Evolutionary conservation across 23 tunicate species (phyloP).

Genomic region (Oikopleura vanhoeffeni): DNA sequence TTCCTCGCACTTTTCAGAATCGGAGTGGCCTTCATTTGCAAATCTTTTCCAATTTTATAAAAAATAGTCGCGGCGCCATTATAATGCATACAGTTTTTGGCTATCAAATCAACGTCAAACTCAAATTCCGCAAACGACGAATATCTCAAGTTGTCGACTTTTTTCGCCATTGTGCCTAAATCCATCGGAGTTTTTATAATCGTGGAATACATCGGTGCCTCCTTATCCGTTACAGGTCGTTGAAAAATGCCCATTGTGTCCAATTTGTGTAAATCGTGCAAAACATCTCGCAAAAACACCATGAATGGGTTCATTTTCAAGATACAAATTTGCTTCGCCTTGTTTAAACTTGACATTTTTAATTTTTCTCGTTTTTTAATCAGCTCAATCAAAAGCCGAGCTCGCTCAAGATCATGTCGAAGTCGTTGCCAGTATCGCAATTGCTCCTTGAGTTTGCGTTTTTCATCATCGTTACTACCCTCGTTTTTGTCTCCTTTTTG

Average conservation of each 20-base stretch:
- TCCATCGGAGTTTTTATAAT: neutral
- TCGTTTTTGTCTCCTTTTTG: slow-evolving; percentile 34
- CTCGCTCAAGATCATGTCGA: slow-evolving; percentile 77
- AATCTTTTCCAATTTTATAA: slow-evolving; percentile 32
- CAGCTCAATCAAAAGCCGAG: slow-evolving; percentile 24
- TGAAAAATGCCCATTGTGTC: neutral
- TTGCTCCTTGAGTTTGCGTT: slow-evolving; percentile 30
- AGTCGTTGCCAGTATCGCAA: slow-evolving; percentile 66
- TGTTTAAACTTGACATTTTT: neutral
- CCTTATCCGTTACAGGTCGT: neutral
- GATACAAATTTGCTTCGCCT: neutral
- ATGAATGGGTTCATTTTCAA: neutral
- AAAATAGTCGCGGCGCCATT: slow-evolving; percentile 46
- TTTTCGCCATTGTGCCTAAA: neutral
- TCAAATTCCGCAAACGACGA: slow-evolving; percentile 52
- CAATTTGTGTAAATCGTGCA: neutral
- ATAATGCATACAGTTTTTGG: slow-evolving; percentile 59
- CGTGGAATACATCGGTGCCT: neutral
- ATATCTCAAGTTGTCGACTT: neutral
- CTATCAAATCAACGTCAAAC: slow-evolving; percentile 41
- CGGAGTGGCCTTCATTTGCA: slow-evolving; percentile 38
- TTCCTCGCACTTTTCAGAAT: slow-evolving; percentile 32
- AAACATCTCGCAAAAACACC: neutral
- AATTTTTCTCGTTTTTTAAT: neutral
- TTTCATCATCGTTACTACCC: neutral